These are phyloP conservation scores for Heliconius himera DNA, from an alignment of 1,140 invertebrate genomes.

Conservation along the genomic window DNA sequence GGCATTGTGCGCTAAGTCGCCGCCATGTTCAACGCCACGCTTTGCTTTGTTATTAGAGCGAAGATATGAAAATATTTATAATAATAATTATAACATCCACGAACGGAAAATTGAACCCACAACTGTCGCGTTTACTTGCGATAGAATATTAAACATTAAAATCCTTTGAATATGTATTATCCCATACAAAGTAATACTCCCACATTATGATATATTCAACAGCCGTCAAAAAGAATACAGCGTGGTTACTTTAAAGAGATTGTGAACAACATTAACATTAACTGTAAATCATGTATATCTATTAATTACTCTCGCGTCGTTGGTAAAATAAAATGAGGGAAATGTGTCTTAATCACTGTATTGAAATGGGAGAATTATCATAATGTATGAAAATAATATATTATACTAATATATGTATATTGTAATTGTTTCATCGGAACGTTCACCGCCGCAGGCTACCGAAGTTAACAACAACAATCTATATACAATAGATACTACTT, in stretches of 20 bases:
- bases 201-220: background rate
- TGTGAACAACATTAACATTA: background rate
- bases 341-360: slow-evolving; percentile 8
- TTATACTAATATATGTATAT: background rate
- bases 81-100: too few relatives aligned
- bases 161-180: background rate
- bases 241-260: background rate
- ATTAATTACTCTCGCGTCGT: slow-evolving; percentile 10
- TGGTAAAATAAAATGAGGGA: background rate
- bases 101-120: fast-evolving
- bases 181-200: background rate
- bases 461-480: background rate
- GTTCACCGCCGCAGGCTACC: background rate
- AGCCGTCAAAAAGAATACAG: background rate
- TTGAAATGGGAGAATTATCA: background rate
- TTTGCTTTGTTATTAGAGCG: too few relatives aligned
- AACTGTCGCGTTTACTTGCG: too few relatives aligned
- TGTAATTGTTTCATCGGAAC: background rate
- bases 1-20: too few relatives aligned
- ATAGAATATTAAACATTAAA: background rate
- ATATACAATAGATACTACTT: too few relatives aligned
- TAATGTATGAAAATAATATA: slow-evolving; percentile 16
- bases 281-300: slow-evolving; percentile 1
- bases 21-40: too few relatives aligned
- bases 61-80: too few relatives aligned